Evolutionary conservation across 2,113 vertebrate species (phyloP).

Genomic region (Nibea coibor): DNA sequence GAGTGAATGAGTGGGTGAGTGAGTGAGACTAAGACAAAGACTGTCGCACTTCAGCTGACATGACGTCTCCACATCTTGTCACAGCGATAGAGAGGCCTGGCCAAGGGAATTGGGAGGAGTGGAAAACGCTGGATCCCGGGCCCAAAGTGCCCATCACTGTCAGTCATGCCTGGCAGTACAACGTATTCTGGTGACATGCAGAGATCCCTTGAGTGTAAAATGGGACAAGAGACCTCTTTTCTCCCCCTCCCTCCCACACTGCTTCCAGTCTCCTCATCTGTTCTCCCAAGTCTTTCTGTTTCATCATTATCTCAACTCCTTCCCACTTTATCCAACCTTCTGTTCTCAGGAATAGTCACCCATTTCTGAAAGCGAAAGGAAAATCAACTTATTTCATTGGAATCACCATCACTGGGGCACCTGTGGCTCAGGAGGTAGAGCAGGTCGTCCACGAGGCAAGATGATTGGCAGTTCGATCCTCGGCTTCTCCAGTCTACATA

Average conservation of each 20-base stretch:
- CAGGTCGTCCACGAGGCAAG: no score
- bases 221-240: conserved; percentile 41
- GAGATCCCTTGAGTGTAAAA: conserved; percentile 61
- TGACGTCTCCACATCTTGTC: conserved; percentile 76
- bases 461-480: no score
- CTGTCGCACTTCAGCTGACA: conserved; percentile 66
- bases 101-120: conserved; percentile 70
- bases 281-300: conserved; percentile 24
- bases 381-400: not conserved
- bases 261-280: conserved; percentile 28
- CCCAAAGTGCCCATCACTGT: conserved; percentile 76
- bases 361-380: not conserved
- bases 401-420: not conserved
- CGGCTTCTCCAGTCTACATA: no score
- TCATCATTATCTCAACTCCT: not conserved
- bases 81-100: conserved; percentile 61
- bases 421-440: no score
- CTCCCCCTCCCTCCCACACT: not conserved
- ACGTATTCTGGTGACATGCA: conserved; percentile 63
- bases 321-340: not conserved
- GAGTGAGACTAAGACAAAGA: conserved; percentile 52
- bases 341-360: not conserved
- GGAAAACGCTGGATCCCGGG: conserved; percentile 54
- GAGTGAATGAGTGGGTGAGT: conserved; percentile 26
- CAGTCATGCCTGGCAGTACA: conserved; percentile 72